Evolutionary conservation across 2,888 invertebrate genomes (phyloP), one percentile per base, ranked within the genome.

Genomic region (Lasioglossum oenotherae): DNA sequence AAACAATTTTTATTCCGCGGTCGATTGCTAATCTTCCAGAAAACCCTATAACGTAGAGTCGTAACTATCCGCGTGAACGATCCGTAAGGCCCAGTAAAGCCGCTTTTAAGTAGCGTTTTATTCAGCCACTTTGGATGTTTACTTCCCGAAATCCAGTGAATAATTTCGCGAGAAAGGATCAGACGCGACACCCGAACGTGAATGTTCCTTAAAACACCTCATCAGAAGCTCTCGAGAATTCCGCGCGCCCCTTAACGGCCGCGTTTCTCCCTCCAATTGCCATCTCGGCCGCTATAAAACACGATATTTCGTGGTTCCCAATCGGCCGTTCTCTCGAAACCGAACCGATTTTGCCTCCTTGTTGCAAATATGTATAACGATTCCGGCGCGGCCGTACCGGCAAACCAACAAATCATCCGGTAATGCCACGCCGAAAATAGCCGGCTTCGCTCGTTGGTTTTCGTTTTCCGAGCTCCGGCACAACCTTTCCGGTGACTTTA

Each of bases 401-500:
- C 75, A 82, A 82, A 87, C 74, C 85, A 46, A 89, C 86, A 90
- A 90, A 90, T 90, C 86, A 87, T 85, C 74, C 60, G 74, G 80
- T 88, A 86, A 90, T 83, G 82, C 72, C 84, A 78, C 23, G 76
- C 46, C 85, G 72, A 88, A 87, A 90, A 89, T 89, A 90, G 71
- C 89, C 81, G 41, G 49, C 38, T 12, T 14, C 14, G 87, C 88
- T 90, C 89, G 89, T 92, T 92, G 87, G 87, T 89, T 89, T 89
- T 83, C 87, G 86, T 91, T 92, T 88, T 82, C 88, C 84, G 87
- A 81, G 71, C 46, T 69, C 80, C 79, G 78, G 44, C 82, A 38
- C 14, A 77, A 83, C 80, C 87, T 87, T 89, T 86, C 84, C 84
- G 80, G 87, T 88, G 86, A 89, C 86, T 91, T 92, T 92, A 92